Base-by-base conservation (phyloP, 2,797 vertebrate species). In the Kryptolebias ocellatus region DNA sequence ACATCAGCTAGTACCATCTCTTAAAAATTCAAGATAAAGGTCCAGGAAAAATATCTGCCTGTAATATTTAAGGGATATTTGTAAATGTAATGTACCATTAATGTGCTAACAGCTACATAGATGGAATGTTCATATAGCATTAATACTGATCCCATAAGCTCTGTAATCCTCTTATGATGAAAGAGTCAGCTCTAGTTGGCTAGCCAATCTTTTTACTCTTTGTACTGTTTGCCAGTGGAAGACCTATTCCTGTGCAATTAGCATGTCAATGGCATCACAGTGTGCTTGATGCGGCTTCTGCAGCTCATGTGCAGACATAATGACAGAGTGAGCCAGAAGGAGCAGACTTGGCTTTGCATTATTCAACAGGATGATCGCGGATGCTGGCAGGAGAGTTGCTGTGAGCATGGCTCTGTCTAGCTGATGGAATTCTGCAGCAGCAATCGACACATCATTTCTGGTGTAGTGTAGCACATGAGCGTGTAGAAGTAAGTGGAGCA, bases 311-410 rank as follows among this genome's bases (percentile, higher is more conserved):
- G 44, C 64, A 59, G 52, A 66, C 47, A 45, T 67, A 63, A 51
- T 67, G 58, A 76, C 67, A 58, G 76, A 82, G 83, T 29, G 77
- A 74, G 69, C 60, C 70, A 56, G 74, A 58, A 54, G 60, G 39
- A 73, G 70, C 57, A 51, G 67, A 49, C 64, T 57, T 12, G 9
- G 24, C 64, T 47, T 63, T 90, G 86, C 87, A 92, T 92, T 89
- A 89, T 92, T 92, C 88, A 92, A 62, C 82, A 86, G 88, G 83
- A 87, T 71, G 83, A 86, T 74, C 1, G 74, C 15, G 60, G 77
- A 56, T 64, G 77, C 64, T 79, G 81, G 72, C 83, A 61, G 79
- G 64, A 74, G 76, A 74, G 78, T 63, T 3, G 68, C 51, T 11
- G 70, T 54, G 76, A 76, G 71, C 75, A 53, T 59, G 68, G 61